phyloP scores from a whole-genome alignment of 1,140 invertebrate genomes.

The Diplogasteroides magnus region DNA sequence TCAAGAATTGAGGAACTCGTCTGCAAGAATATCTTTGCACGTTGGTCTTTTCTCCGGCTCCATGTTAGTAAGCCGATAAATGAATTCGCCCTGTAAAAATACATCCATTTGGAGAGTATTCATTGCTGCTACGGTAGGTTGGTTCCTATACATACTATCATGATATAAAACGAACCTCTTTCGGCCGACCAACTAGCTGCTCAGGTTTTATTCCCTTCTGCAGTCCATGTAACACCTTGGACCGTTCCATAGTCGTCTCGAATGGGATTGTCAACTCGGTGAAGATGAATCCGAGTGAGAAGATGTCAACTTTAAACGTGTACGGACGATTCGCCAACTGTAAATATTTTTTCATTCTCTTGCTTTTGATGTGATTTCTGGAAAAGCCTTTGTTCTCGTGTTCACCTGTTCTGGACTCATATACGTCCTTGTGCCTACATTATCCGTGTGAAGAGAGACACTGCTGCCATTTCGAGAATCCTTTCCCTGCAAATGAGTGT shows the following conservation, averaged over 20 bases:
- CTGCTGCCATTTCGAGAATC: slow-evolving; percentile 29
- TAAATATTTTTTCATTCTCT: not conserved
- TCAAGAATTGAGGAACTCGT: slow-evolving; percentile 16
- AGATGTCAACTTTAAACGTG: slow-evolving; percentile 92
- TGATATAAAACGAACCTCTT: slow-evolving; percentile 7
- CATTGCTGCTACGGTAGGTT: too few species aligned
- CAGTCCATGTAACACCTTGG: slow-evolving; percentile 53
- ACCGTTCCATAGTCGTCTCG: slow-evolving; percentile 79
- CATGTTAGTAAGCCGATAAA: slow-evolving; percentile 25
- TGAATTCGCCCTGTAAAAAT: slow-evolving; percentile 24
- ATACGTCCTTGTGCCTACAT: slow-evolving; percentile 82
- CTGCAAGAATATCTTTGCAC: slow-evolving; percentile 20
- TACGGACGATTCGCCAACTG: slow-evolving; percentile 68
- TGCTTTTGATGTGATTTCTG: too few species aligned
- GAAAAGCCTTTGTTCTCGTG: slow-evolving; percentile 1
- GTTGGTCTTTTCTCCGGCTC: slow-evolving; percentile 24
- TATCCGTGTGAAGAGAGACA: slow-evolving; percentile 64
- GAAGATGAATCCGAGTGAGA: slow-evolving; percentile 84
- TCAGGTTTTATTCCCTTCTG: slow-evolving; percentile 21
- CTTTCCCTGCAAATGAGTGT: too few species aligned
- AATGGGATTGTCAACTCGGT: slow-evolving; percentile 86
- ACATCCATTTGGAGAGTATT: not conserved
- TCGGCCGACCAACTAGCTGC: not conserved
- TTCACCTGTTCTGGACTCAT: slow-evolving; percentile 89
- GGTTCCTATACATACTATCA: slow-evolving; percentile 8